Evolutionary conservation across 2,113 vertebrate genomes (phyloP).

Genomic region (Puma concolor): DNA sequence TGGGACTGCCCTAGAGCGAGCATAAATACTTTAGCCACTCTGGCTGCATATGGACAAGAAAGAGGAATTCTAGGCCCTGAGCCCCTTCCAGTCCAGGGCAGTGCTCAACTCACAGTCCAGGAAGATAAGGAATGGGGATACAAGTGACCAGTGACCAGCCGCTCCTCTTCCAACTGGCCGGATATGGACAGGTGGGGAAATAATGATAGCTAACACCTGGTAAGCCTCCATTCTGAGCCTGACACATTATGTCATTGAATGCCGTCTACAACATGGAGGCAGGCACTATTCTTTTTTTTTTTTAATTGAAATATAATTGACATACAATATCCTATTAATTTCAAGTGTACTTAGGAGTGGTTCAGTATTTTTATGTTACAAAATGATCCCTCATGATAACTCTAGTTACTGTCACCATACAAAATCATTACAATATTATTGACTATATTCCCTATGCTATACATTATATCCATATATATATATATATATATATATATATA

Average conservation of each 20-base stretch:
- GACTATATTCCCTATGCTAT: not conserved
- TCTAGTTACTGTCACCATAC: not conserved
- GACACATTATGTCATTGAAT: rapidly evolving
- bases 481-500: too few relatives aligned
- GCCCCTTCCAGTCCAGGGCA: not conserved
- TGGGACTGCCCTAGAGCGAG: not conserved
- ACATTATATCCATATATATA: not conserved
- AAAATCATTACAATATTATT: not conserved
- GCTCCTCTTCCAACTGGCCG: not conserved
- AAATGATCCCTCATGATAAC: not conserved
- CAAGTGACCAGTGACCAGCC: not conserved
- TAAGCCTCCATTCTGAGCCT: not conserved
- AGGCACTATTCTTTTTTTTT: not conserved
- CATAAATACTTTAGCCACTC: not conserved
- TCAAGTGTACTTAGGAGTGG: not conserved
- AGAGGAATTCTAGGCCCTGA: not conserved
- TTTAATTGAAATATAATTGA: not conserved
- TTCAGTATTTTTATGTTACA: not conserved
- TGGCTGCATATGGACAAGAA: not conserved
- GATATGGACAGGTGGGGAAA: rapidly evolving
- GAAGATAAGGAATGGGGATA: too few relatives aligned
- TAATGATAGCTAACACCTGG: not conserved
- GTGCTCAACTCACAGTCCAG: not conserved
- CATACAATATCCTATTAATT: not conserved
- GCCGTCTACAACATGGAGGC: not conserved